Conservation (phyloP, 2,888 invertebrate genomes). For the Drosophila maculinotata region DNA sequence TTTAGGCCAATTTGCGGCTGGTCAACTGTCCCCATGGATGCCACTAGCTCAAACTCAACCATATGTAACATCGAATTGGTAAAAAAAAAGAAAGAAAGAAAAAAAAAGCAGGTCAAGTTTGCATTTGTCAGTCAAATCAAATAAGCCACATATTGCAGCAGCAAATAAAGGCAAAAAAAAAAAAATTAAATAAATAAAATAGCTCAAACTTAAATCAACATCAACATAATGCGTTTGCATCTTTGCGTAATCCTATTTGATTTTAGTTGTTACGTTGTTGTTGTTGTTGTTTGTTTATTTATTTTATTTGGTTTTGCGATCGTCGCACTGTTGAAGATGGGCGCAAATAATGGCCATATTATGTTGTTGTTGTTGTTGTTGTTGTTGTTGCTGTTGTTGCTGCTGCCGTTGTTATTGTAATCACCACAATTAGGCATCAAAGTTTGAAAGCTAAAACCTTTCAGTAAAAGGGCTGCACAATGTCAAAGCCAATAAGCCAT, state of each 20-base stretch:
- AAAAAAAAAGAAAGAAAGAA: constrained; percentile 12
- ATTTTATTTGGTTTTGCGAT: constrained; percentile 3
- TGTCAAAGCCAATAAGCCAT: constrained; percentile 10
- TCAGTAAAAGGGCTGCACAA: constrained; percentile 31
- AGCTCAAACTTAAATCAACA: constrained; percentile 61
- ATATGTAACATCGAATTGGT: constrained; percentile 3
- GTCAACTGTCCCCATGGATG: no score
- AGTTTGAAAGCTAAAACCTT: constrained; percentile 41
- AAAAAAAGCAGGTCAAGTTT: constrained; percentile 69
- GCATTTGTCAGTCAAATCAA: constrained; percentile 51
- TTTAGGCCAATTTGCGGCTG: no score
- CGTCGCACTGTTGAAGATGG: constrained; percentile 20
- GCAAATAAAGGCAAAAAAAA: constrained; percentile 58
- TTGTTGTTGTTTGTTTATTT: constrained; percentile 30
- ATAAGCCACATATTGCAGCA: constrained; percentile 46
- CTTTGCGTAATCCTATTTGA: constrained; percentile 72
- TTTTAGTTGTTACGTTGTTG: constrained; percentile 26
- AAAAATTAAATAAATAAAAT: no score
- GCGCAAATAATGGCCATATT: constrained; percentile 43
- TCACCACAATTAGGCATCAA: constrained; percentile 53
- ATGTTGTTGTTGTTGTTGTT: constrained; percentile 20
- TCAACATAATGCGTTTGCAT: constrained; percentile 69
- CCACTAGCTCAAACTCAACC: no score
- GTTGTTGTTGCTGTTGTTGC: constrained; percentile 16
- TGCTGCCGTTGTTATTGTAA: constrained; percentile 48